A percentile compares a stretch with the other conserved stretches of the same genome.
Evolutionary conservation across 2,797 vertebrate genomes (phyloP).

Genomic region (Sebastes minor): DNA sequence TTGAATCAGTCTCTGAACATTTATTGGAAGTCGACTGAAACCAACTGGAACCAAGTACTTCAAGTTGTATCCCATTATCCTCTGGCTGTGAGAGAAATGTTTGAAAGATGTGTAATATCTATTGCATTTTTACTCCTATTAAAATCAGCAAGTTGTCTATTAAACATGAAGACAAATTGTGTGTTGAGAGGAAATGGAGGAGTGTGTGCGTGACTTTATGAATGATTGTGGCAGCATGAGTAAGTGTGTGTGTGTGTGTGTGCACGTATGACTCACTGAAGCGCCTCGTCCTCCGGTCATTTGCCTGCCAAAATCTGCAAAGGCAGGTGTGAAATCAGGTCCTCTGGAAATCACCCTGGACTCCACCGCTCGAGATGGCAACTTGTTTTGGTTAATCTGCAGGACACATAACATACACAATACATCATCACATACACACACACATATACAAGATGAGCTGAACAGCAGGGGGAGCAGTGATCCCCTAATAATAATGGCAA

Average conservation of each 20-base stretch:
- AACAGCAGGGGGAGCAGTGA: constrained; percentile 79
- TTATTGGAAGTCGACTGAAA: background rate
- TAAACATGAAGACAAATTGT: background rate
- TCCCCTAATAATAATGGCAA: background rate
- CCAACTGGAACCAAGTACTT: background rate
- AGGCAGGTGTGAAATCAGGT: constrained; percentile 97
- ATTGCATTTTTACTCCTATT: background rate
- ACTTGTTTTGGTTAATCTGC: constrained; percentile 95
- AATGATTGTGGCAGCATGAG: constrained; percentile 13
- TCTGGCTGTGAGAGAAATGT: background rate
- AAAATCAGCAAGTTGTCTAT: background rate
- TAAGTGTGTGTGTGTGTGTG: background rate
- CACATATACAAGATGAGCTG: background rate
- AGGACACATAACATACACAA: constrained; percentile 6
- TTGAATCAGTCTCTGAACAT: background rate
- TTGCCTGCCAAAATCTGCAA: constrained; percentile 94
- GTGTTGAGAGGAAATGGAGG: background rate
- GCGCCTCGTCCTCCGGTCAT: constrained; percentile 86
- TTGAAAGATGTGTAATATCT: background rate
- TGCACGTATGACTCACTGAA: constrained; percentile 84
- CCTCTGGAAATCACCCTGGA: constrained; percentile 92
- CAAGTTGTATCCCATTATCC: background rate
- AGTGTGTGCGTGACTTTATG: constrained; percentile 5
- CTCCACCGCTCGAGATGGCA: constrained; percentile 88
- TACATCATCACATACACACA: background rate